phyloP scores from a whole-genome alignment of 2,888 invertebrate genomes.

The Eumacrocentrus americanus region DNA sequence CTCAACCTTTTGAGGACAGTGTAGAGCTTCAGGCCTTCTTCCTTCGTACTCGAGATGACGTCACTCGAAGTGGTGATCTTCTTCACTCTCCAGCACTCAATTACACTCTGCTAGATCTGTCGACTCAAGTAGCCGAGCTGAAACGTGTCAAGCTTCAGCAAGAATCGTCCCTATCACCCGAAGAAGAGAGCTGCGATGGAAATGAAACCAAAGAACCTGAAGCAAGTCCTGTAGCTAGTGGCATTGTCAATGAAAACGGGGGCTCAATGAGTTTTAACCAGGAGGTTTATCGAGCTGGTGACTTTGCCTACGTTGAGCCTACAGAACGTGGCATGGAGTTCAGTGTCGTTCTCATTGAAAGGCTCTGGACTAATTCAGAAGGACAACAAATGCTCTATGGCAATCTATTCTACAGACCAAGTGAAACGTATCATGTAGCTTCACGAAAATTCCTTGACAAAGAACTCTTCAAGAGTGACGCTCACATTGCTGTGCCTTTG shows the following conservation, averaged over 20 bases:
- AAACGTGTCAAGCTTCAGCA: slow-evolving; percentile 78
- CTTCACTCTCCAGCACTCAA: slow-evolving; percentile 86
- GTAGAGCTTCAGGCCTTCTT: slow-evolving; percentile 92
- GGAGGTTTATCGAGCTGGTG: slow-evolving; percentile 79
- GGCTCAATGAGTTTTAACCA: slow-evolving; percentile 77
- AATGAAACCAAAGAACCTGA: slow-evolving; percentile 54
- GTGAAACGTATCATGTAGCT: slow-evolving; percentile 94
- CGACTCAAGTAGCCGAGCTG: slow-evolving; percentile 75
- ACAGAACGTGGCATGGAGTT: slow-evolving; percentile 72
- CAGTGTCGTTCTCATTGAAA: slow-evolving; percentile 85
- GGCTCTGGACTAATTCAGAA: slow-evolving; percentile 84
- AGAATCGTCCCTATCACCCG: slow-evolving; percentile 69
- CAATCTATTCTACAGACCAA: slow-evolving; percentile 89
- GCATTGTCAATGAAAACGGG: slow-evolving; percentile 62
- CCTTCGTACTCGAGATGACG: slow-evolving; percentile 74
- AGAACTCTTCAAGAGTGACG: slow-evolving; percentile 95
- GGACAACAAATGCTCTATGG: slow-evolving; percentile 89
- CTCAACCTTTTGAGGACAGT: slow-evolving; percentile 94
- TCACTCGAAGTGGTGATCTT: slow-evolving; percentile 78
- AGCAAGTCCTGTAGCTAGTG: slow-evolving; percentile 49
- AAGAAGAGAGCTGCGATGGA: slow-evolving; percentile 70
- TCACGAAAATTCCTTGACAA: slow-evolving; percentile 95
- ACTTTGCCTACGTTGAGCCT: slow-evolving; percentile 89
- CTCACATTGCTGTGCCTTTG: slow-evolving; percentile 82
- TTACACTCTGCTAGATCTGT: slow-evolving; percentile 79